A percentile compares a stretch with the other conserved stretches of the same genome.
Evolutionary conservation across 2,797 vertebrate species (phyloP).

Genomic region (Tolypeutes matacus): DNA sequence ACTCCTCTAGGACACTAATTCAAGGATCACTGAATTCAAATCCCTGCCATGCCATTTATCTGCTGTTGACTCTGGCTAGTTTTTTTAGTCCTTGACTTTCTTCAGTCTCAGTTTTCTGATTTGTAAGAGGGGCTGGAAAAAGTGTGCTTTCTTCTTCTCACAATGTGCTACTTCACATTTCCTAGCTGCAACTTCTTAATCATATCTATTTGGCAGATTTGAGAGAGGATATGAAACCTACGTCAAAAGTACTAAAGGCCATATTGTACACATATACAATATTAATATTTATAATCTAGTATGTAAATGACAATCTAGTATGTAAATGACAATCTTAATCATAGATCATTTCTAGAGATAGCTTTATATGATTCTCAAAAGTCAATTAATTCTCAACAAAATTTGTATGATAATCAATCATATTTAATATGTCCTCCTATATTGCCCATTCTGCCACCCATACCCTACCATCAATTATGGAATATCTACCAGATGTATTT

Average conservation of each 20-base stretch:
- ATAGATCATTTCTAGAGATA: slow-evolving; percentile 38
- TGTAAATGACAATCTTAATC: not conserved
- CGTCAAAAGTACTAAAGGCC: slow-evolving; percentile 59
- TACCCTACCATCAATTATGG: not conserved
- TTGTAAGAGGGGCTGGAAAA: not conserved
- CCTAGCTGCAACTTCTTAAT: not conserved
- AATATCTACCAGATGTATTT: not conserved
- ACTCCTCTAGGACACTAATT: not conserved
- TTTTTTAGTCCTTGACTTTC: not conserved
- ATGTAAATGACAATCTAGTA: not conserved
- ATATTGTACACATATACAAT: slow-evolving; percentile 11
- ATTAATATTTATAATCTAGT: slow-evolving; percentile 35
- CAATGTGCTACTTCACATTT: not conserved
- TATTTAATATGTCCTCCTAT: not conserved
- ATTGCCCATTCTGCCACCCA: not conserved
- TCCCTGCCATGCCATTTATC: not conserved
- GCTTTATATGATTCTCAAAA: slow-evolving; percentile 13
- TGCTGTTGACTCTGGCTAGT: not conserved
- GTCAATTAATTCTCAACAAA: slow-evolving; percentile 14
- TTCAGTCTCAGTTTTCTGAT: not conserved
- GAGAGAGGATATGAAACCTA: not conserved
- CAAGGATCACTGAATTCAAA: not conserved
- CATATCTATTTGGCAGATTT: not conserved
- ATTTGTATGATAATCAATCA: not conserved
- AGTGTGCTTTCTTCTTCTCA: not conserved